phyloP scores from a whole-genome alignment of 1,140 invertebrate genomes.

The Vanessa atalanta region DNA sequence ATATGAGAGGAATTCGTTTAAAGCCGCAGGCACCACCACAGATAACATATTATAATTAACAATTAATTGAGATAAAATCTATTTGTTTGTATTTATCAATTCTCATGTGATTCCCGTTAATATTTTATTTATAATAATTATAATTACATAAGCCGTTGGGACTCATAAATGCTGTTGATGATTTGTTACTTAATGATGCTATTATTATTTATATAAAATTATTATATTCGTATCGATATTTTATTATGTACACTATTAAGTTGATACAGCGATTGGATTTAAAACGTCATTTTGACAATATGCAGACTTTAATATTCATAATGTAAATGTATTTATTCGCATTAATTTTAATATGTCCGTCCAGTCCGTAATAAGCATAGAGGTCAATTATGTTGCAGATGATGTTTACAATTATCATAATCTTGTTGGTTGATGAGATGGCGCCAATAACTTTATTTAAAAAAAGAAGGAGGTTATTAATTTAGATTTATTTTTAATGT shows the following conservation, averaged over 20 bases:
- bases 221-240: not conserved
- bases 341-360: too few relatives aligned
- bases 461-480: too few relatives aligned
- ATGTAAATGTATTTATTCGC: not conserved
- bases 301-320: not conserved
- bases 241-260: not conserved
- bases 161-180: slow-evolving; percentile 3
- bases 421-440: too few relatives aligned
- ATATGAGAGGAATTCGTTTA: not conserved
- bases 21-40: not conserved
- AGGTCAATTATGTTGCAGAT: too few relatives aligned
- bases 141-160: slow-evolving; percentile 4
- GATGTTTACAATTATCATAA: too few relatives aligned
- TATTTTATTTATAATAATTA: slow-evolving; percentile 15
- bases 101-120: not conserved
- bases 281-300: not conserved
- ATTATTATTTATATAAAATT: slow-evolving; percentile 7
- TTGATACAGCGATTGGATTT: not conserved
- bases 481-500: too few relatives aligned
- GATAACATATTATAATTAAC: slow-evolving; percentile 9
- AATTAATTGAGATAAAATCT: slow-evolving; percentile 16
- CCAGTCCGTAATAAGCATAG: too few relatives aligned
- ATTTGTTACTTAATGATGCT: slow-evolving; percentile 7
- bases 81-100: slow-evolving; percentile 13
- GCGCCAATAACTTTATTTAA: too few relatives aligned